Evolutionary conservation across 1,140 invertebrate genomes (phyloP), one percentile per base, ranked within the genome.

Genomic region (Glossosoma conforme): DNA sequence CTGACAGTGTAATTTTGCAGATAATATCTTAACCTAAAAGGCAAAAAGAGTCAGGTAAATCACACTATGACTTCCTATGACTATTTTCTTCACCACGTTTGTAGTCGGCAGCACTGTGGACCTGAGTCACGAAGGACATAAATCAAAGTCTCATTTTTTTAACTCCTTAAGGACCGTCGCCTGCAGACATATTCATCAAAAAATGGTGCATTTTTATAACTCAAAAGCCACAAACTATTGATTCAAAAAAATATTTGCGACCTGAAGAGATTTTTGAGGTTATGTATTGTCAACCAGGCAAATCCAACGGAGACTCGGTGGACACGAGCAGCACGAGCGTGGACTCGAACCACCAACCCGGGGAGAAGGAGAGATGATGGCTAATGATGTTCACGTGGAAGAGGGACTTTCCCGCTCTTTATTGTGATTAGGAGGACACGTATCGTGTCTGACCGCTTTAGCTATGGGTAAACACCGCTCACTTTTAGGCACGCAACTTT

Each of bases 311-410:
- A 25, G 52, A 52, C 44, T 55, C 56, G 3, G 52, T 55, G 47
- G 52, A 59, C 38, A 59, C 52, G 21, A 59, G 52, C 52, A 59
- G 52, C 35, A 55, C 52, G 21, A 54, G 56, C 38, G 56, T 50
- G 51, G 56, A 58, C 38, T 58, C 56, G 14, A 54, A 45, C 48
- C 52, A 52, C 33, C 56, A 32, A 13, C 20, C 47, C 6, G 52
- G 36, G 22, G 56, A 59, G 24, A 59, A 47, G 52, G 52, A 59
- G 37, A 59, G 56, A 59, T 59, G 52, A 55, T 59, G 56, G 25
- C 46, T 42, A 32, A 50, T 46, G 24, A 50, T 46, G 24, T 43
- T 37, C 48, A 37, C 44, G 37, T 42, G 44, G 21, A 52, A 44
- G 33, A 20, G 32, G 36, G 54, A 51, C 33, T 9, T 33, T n/a